Base-by-base conservation (phyloP, 1,140 invertebrate genomes). In the Aphis craccivora region DNA sequence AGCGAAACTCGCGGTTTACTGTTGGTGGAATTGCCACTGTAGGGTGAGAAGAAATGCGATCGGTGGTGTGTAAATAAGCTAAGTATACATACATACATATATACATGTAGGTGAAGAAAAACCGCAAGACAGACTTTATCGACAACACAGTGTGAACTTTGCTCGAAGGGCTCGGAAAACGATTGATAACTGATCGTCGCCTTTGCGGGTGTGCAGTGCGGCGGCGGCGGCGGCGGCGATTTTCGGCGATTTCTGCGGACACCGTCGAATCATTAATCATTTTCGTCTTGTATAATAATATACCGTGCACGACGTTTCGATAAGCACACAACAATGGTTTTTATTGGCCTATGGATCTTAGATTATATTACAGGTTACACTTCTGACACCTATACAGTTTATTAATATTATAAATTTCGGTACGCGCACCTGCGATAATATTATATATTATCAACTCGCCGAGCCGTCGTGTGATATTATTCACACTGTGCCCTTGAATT, bases 181-280 rank as follows among this genome's bases (percentile, higher is more conserved):
- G 37, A 86, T 86, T 86, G 43, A 86, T 86, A 86, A 48, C 86
- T 9, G 40, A 88, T 88, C 86, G 86, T 45, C 86, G 40, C 25
- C 7, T 20, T 18, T 43, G 53, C 23, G 55, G 55, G 25, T 4
- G 55, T 60, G 30, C 11, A n/a, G 30, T n/a, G 30, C 5, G 30
- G 3, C 9, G 45, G 45, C 45, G 45, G 76, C 18, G 22, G 6
- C 30, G 40, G 43, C 40, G 5, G 45, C 86, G 25, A 40, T 30
- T 87, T 87, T 87, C 43, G 86, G 43, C 45, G 81, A 88, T 88
- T 88, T 88, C 45, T 11, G 86, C 45, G 86, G 86, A 45, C 60
- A n/a, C 30, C 60, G 60, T 5, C n/a, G 60, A 20, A 30, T 76
- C 60, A n/a, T 76, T 76, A 76, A 76, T 76, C 60, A 76, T 76